phyloP scores from a whole-genome alignment of 2,113 vertebrate genomes.

The Gallinago jamesoni region DNA sequence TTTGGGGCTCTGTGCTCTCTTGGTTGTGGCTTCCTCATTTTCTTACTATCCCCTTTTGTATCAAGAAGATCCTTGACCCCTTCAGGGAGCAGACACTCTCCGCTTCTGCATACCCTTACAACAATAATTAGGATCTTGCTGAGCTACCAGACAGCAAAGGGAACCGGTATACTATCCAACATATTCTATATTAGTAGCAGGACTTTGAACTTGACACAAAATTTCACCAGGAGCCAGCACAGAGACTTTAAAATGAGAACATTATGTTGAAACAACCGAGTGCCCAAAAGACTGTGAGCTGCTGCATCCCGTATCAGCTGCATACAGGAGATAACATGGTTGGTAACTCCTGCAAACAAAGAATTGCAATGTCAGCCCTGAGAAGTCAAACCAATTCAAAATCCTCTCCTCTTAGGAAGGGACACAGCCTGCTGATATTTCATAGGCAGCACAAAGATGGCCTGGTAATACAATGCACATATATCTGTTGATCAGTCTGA shows the following conservation, averaged over 20 bases:
- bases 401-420: neutral
- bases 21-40: neutral
- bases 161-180: neutral
- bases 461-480: neutral
- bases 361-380: slow-evolving; percentile 26
- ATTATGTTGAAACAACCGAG: neutral
- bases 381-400: slow-evolving; percentile 16
- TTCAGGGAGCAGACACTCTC: neutral
- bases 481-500: slow-evolving; percentile 23
- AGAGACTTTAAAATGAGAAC: neutral
- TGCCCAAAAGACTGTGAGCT: neutral
- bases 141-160: neutral
- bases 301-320: slow-evolving; percentile 27
- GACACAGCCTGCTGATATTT: neutral
- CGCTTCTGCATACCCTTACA: neutral
- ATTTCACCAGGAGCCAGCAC: neutral
- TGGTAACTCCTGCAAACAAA: slow-evolving; percentile 50
- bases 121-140: neutral
- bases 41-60: neutral
- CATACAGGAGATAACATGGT: neutral
- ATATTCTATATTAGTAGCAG: neutral
- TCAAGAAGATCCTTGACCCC: neutral
- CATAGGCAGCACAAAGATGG: neutral
- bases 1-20: neutral
- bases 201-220: neutral